A percentile compares a stretch with the other conserved stretches of the same genome.
These are phyloP conservation scores for Falcaria lacertinaria DNA, from an alignment of 2,888 invertebrate genomes.

Conservation along the genomic window DNA sequence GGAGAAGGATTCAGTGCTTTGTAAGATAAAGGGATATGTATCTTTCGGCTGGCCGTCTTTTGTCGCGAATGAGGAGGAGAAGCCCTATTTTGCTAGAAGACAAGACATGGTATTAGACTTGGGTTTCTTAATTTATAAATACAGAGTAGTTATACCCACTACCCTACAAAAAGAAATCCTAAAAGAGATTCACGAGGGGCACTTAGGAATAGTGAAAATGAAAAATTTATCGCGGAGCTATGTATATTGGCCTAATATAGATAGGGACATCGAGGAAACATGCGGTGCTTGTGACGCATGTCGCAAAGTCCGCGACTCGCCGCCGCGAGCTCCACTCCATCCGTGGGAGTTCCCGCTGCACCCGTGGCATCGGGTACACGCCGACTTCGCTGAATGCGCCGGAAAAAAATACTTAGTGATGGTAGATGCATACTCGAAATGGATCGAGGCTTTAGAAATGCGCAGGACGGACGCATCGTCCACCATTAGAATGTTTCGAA, in stretches of 20 bases:
- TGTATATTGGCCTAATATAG: constrained; percentile 21
- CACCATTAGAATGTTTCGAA: constrained; percentile 1
- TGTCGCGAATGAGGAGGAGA: constrained; percentile 4
- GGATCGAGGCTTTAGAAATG: constrained; percentile 9
- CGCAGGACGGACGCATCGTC: not conserved
- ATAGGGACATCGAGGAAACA: constrained; percentile 15
- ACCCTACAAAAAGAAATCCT: constrained; percentile 2
- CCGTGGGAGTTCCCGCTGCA: too few species aligned
- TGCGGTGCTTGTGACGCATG: constrained; percentile 17
- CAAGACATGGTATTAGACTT: constrained; percentile 8
- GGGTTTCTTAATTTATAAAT: constrained; percentile 12
- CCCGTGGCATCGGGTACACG: too few species aligned
- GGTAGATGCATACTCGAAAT: constrained; percentile 11
- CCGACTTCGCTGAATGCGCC: constrained; percentile 8
- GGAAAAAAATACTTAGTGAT: constrained; percentile 8
- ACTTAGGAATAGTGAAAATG: constrained; percentile 20
- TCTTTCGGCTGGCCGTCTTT: constrained; percentile 11
- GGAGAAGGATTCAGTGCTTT: constrained; percentile 1
- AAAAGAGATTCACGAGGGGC: constrained; percentile 10
- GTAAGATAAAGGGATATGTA: constrained; percentile 6
- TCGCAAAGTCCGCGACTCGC: constrained; percentile 14
- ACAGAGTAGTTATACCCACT: constrained; percentile 9
- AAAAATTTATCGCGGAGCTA: constrained; percentile 17
- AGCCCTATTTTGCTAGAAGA: constrained; percentile 8
- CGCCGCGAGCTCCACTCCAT: constrained; percentile 13